A percentile compares a stretch with the other conserved stretches of the same genome.
Evolutionary conservation across 1,140 invertebrate genomes (phyloP).

Genomic region (Thalassaphorura encarpata): DNA sequence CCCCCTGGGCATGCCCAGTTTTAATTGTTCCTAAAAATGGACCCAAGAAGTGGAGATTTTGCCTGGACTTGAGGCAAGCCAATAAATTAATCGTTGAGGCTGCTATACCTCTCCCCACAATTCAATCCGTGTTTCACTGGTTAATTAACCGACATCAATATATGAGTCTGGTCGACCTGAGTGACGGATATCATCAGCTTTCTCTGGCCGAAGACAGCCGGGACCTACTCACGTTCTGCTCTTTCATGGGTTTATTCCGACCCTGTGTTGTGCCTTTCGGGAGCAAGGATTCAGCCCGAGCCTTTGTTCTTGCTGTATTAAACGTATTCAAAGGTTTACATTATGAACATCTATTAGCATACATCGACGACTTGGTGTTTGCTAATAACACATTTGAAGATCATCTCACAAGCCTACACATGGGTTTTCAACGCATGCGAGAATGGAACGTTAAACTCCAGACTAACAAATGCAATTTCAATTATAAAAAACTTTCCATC

Average conservation of each 20-base stretch:
- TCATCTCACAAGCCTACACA: slow-evolving; percentile 36
- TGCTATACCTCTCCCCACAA: slow-evolving; percentile 38
- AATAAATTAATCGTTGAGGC: background rate
- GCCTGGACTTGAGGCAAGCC: background rate
- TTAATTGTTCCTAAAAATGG: background rate
- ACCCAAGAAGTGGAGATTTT: background rate
- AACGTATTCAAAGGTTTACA: slow-evolving; percentile 31
- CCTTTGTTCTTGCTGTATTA: slow-evolving; percentile 40
- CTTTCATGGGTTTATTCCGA: slow-evolving; percentile 37
- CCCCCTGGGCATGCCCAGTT: background rate
- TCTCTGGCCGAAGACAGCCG: slow-evolving; percentile 34
- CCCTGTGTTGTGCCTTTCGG: slow-evolving; percentile 41
- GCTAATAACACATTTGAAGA: slow-evolving; percentile 33
- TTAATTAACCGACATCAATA: too few species aligned
- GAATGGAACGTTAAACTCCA: slow-evolving; percentile 7
- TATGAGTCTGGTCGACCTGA: too few species aligned
- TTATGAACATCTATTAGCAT: slow-evolving; percentile 31
- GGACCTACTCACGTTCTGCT: slow-evolving; percentile 39
- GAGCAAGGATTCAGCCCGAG: slow-evolving; percentile 38
- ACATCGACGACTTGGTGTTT: slow-evolving; percentile 43
- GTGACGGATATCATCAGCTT: slow-evolving; percentile 41
- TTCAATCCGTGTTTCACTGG: slow-evolving; percentile 35
- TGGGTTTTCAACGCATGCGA: slow-evolving; percentile 33
- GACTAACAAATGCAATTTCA: background rate
- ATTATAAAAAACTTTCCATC: background rate